Conservation (phyloP, 2,797 vertebrate species). For the Microcaecilia unicolor region DNA sequence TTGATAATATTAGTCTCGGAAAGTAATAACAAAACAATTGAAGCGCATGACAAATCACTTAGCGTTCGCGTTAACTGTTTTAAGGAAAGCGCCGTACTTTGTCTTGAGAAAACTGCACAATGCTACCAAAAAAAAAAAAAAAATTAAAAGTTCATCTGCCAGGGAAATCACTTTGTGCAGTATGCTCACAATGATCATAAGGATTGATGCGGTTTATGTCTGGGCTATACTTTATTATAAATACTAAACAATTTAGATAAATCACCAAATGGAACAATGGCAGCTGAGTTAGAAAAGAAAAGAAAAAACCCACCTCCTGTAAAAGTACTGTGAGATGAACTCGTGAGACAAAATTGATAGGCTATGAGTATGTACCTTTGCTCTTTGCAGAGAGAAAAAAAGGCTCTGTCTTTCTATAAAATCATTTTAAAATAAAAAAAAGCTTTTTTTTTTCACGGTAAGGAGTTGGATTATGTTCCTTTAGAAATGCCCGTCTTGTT, state of each 20-base stretch:
- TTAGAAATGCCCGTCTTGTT: constrained; percentile 6
- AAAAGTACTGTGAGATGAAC: neutral
- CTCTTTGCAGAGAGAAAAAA: neutral
- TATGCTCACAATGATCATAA: constrained; percentile 27
- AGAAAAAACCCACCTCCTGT: too few species aligned
- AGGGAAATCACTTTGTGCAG: constrained; percentile 25
- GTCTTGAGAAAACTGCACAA: constrained; percentile 38
- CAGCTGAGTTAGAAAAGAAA: too few species aligned
- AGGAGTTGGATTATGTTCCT: too few species aligned
- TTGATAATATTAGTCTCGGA: constrained; percentile 49
- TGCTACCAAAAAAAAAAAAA: constrained; percentile 44
- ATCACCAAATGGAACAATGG: constrained; percentile 16
- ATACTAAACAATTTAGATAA: constrained; percentile 6
- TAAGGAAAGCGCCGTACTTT: constrained; percentile 34
- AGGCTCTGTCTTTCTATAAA: neutral
- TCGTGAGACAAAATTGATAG: accelerated
- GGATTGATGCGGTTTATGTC: neutral
- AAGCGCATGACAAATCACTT: constrained; percentile 58
- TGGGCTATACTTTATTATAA: neutral
- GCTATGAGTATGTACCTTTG: neutral
- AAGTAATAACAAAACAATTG: constrained; percentile 38
- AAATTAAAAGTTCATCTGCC: constrained; percentile 25
- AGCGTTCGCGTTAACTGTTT: constrained; percentile 47
- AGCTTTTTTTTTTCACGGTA: too few species aligned
- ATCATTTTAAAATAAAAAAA: too few species aligned